Evolutionary conservation across 2,797 vertebrate genomes (phyloP).

Genomic region (Decapterus maruadsi): DNA sequence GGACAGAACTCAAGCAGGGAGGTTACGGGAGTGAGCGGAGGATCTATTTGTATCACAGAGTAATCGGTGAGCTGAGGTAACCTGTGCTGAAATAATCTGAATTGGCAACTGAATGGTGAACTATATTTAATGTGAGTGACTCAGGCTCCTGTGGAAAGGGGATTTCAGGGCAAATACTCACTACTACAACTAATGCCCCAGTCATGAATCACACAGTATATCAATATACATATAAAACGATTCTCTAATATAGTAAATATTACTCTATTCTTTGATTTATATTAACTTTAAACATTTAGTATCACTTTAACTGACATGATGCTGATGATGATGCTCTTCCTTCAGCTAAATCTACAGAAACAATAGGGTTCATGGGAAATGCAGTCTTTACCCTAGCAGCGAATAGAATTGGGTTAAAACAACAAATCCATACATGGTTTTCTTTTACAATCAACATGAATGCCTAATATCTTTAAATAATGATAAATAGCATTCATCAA

Average conservation of each 20-base stretch:
- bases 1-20: slow-evolving; percentile 4
- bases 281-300: not conserved
- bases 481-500: too few relatives aligned
- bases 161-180: slow-evolving; percentile 11
- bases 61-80: slow-evolving; percentile 7
- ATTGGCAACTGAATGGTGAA: slow-evolving; percentile 1
- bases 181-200: slow-evolving; percentile 4
- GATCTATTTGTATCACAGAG: slow-evolving; percentile 11
- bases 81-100: slow-evolving; percentile 7
- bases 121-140: slow-evolving; percentile 28
- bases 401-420: not conserved
- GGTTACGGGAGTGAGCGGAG: not conserved
- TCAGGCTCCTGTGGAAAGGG: slow-evolving; percentile 7
- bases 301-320: not conserved
- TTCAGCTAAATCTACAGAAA: not conserved
- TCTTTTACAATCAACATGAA: too few relatives aligned
- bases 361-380: slow-evolving; percentile 12
- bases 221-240: too few relatives aligned
- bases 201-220: slow-evolving; percentile 5
- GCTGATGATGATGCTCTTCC: not conserved
- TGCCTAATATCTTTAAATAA: too few relatives aligned
- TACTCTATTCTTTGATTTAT: not conserved
- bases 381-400: not conserved
- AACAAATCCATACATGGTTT: not conserved
- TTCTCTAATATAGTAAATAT: not conserved